Evolutionary conservation across 1,140 invertebrate species (phyloP), one percentile per base, ranked within the genome.

Genomic region (Nylanderia fulva): DNA sequence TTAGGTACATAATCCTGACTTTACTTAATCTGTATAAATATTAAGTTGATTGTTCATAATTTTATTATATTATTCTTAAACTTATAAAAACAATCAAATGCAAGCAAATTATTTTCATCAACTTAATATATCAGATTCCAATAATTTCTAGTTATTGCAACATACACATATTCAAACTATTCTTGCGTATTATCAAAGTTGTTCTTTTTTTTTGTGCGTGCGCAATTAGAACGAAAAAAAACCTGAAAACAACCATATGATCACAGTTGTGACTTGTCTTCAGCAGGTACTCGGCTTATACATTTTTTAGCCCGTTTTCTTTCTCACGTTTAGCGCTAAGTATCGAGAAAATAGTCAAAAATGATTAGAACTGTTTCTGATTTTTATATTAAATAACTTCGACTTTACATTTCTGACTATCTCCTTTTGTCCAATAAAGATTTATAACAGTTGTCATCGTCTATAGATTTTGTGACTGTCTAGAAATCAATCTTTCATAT

Each of bases 251-350:
- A 82, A 82, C 52, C 39, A 36, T 21, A 45, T 27, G 52, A 82
- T 82, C 24, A 80, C 77, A 82, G 36, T 82, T 82, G 36, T n/a
- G 66, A 39, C 8, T 82, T 71, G 77, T 33, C 33, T 6, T 82
- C 66, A 72, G 27, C 77, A 82, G 77, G 77, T 82, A 82, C 77
- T 82, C n/a, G 29, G 29, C 52, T 82, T 82, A 52, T 82, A 82
- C 77, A 71, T 60, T 33, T 72, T 82, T 82, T 82, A 60, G 66
- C 66, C 66, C 77, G 77, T 71, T 33, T 60, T 80, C 13, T 29
- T 27, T 82, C 52, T 24, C 69, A 48, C 52, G 54, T 71, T 82
- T 72, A 82, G 77, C 77, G 52, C 36, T 82, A 58, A 71, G 36
- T 56, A 29, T 27, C 3, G 21, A 21, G 18, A 80, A 2, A 72